A percentile compares a stretch with the other conserved stretches of the same genome.
Evolutionary conservation across 2,113 vertebrate genomes (phyloP).

Genomic region (Microtus oregoni): DNA sequence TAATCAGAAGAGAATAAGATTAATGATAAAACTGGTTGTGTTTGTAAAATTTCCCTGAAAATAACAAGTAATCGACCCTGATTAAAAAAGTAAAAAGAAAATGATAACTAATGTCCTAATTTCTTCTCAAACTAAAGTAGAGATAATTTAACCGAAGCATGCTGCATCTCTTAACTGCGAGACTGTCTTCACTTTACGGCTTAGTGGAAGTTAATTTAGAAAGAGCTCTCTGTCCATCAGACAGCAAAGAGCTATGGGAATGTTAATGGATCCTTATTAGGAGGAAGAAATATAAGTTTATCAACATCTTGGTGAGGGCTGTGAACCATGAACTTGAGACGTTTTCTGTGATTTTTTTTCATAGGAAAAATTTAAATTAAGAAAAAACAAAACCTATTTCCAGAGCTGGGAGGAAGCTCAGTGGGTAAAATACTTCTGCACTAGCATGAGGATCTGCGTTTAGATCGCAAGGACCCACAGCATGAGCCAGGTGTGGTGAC

Average conservation of each 20-base stretch:
- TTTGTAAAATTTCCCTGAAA: constrained; percentile 66
- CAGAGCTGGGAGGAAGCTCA: background rate
- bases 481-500: background rate
- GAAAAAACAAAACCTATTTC: background rate
- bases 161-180: background rate
- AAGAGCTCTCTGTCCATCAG: background rate
- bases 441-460: background rate
- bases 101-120: background rate
- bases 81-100: background rate
- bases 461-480: background rate
- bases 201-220: background rate
- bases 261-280: background rate
- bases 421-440: background rate
- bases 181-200: background rate
- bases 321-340: background rate
- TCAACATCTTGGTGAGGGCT: background rate
- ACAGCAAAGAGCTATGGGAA: background rate
- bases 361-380: background rate
- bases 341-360: background rate
- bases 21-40: constrained; percentile 35
- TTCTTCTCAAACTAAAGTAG: constrained; percentile 25
- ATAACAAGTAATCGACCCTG: constrained; percentile 68
- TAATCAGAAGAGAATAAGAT: constrained; percentile 34
- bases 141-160: constrained; percentile 3
- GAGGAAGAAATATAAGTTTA: background rate